phyloP scores from a whole-genome alignment of 2,797 vertebrate genomes.

The Thalassophryne amazonica region DNA sequence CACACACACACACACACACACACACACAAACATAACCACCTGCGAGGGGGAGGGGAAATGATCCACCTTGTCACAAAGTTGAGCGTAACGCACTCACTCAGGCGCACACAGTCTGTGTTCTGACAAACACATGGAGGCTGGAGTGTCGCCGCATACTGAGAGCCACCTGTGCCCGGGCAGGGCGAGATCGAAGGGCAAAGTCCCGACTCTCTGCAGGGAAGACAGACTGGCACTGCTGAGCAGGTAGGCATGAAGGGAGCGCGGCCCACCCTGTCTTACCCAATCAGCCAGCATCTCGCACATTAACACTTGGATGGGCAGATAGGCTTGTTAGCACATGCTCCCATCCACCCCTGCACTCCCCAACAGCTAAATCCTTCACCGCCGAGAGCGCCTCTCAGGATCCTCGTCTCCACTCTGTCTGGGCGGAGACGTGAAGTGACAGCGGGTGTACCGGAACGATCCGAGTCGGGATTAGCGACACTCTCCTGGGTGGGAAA shows the following conservation, averaged over 20 bases:
- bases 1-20: neutral
- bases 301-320: constrained; percentile 67
- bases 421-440: constrained; percentile 42
- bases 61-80: constrained; percentile 46
- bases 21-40: constrained; percentile 5
- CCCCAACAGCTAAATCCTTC: constrained; percentile 42
- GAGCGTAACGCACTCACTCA: constrained; percentile 27
- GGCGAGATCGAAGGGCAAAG: constrained; percentile 48
- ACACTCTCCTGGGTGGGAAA: constrained; percentile 57
- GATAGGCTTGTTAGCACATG: constrained; percentile 73
- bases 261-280: constrained; percentile 47
- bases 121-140: constrained; percentile 44
- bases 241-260: constrained; percentile 59
- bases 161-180: constrained; percentile 59
- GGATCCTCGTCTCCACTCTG: constrained; percentile 57
- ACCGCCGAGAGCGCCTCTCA: constrained; percentile 56
- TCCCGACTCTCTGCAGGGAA: constrained; percentile 37
- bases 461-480: constrained; percentile 62
- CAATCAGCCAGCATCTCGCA: constrained; percentile 63
- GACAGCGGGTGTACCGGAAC: constrained; percentile 42
- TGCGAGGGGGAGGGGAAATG: constrained; percentile 17
- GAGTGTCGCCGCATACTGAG: constrained; percentile 49
- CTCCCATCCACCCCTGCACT: constrained; percentile 35
- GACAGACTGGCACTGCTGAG: constrained; percentile 45
- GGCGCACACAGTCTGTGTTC: constrained; percentile 29